Base-by-base conservation (phyloP, 2,113 vertebrate genomes). In the Antechinus stuartii region DNA sequence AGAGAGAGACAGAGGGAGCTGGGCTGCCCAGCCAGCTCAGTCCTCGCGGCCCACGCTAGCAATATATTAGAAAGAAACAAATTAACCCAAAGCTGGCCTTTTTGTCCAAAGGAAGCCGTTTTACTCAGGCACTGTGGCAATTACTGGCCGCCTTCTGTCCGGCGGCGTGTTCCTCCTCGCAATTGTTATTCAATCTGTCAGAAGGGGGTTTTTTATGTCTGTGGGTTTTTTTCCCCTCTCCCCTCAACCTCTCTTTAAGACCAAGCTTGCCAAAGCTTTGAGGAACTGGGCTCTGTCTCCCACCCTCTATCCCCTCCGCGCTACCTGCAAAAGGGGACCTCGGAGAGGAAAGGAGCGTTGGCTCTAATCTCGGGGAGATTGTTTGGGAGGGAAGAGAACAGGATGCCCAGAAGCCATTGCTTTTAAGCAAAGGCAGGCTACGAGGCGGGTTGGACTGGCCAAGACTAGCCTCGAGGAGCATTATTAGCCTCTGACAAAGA, bases 11-110 rank as follows among this genome's bases (percentile, higher is more conserved):
- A 98, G n/a, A 84, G 68, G n/a, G 68, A 84, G 68, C 35, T 2
- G 68, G 68, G 68, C 35, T 84, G 68, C 68, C 68, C 68, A 22
- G 35, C 98, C 97, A 97, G 97, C 98, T 98, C 97, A 97, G 97
- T 98, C 97, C 91, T 61, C 68, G 1, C 35, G 68, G 68, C n/a
- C 68, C 68, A 42, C 68, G 16, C 68, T 84, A 98, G 98, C 98
- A 98, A 98, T 98, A 98, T 98, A 98, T 98, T 98, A 98, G 68
- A 98, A 98, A 98, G 98, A 98, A 98, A 98, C 99, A 98, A 98
- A 98, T 98, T 98, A 98, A 98, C 98, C 98, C 97, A 98, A 98
- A 98, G 97, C 98, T 99, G 98, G 98, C 98, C 98, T 98, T 98
- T 98, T 98, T 98, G 98, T 98, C 98, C 97, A 97, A 98, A 98